phyloP scores from a whole-genome alignment of 2,113 vertebrate genomes.

The Chascanopsetta lugubris region DNA sequence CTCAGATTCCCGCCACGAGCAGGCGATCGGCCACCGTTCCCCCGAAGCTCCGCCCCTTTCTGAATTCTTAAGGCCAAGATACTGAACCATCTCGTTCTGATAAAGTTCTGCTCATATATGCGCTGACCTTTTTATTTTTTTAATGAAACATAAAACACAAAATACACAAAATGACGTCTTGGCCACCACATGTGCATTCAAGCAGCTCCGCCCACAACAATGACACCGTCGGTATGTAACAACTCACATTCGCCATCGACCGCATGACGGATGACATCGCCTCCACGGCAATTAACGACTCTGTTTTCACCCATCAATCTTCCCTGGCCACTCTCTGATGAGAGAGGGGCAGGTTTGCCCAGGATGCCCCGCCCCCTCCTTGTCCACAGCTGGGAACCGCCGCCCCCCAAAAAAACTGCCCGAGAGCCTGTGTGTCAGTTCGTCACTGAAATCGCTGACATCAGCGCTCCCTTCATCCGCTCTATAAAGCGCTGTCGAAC shows the following conservation, averaged over 20 bases:
- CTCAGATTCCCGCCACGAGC: too few relatives aligned
- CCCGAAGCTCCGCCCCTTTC: too few relatives aligned
- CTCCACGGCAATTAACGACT: background rate
- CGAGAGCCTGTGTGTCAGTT: background rate
- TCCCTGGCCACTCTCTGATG: background rate
- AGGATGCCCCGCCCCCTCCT: too few relatives aligned
- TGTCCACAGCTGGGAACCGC: background rate
- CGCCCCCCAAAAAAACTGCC: background rate
- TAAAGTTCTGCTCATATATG: too few relatives aligned
- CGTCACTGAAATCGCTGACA: slow-evolving; percentile 9
- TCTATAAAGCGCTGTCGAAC: background rate
- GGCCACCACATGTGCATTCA: too few relatives aligned
- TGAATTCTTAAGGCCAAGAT: too few relatives aligned
- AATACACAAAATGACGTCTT: too few relatives aligned
- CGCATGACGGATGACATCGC: background rate
- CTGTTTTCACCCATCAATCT: background rate
- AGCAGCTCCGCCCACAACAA: background rate
- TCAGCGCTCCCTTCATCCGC: background rate
- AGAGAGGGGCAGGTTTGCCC: background rate
- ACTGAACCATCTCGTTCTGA: too few relatives aligned
- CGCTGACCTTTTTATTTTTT: too few relatives aligned
- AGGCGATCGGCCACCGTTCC: too few relatives aligned
- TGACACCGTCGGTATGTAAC: background rate
- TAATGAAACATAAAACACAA: too few relatives aligned
- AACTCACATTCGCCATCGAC: background rate